Percentiles rank a stretch among this genome's conserved stretches.
These are phyloP conservation scores for Diabrotica balteata DNA, from an alignment of 2,888 invertebrate genomes.

Conservation along the genomic window DNA sequence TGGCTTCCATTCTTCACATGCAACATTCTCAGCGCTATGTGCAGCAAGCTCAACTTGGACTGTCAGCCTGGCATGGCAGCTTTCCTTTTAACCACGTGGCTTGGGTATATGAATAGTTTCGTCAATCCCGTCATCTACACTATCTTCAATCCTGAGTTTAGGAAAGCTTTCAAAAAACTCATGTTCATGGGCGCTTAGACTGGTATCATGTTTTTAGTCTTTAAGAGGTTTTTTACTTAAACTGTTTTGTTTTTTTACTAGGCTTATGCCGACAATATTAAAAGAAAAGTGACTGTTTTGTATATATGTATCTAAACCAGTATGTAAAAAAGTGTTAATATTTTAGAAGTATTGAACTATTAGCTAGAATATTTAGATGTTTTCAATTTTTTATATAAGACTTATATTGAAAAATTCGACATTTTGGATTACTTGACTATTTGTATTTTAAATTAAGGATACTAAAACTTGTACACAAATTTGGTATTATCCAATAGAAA, in stretches of 20 bases:
- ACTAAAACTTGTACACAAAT: too few relatives aligned
- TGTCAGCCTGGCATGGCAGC: slow-evolving; percentile 87
- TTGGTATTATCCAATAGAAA: too few relatives aligned
- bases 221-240: neutral
- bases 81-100: slow-evolving; percentile 96
- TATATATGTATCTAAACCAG: too few relatives aligned
- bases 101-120: slow-evolving; percentile 97
- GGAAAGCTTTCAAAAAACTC: slow-evolving; percentile 96
- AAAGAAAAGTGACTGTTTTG: too few relatives aligned
- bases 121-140: slow-evolving; percentile 94
- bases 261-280: too few relatives aligned
- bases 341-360: too few relatives aligned
- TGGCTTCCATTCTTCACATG: slow-evolving; percentile 99
- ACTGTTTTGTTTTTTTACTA: neutral
- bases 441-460: too few relatives aligned
- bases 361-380: too few relatives aligned
- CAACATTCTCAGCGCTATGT: slow-evolving; percentile 96
- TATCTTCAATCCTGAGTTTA: slow-evolving; percentile 96
- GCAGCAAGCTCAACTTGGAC: slow-evolving; percentile 80
- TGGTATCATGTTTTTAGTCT: neutral
- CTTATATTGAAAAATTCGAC: too few relatives aligned
- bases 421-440: too few relatives aligned
- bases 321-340: too few relatives aligned
- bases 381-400: too few relatives aligned
- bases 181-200: slow-evolving; percentile 69